Conservation (phyloP, 2,888 invertebrate species). For the Cybosia mesomella region DNA sequence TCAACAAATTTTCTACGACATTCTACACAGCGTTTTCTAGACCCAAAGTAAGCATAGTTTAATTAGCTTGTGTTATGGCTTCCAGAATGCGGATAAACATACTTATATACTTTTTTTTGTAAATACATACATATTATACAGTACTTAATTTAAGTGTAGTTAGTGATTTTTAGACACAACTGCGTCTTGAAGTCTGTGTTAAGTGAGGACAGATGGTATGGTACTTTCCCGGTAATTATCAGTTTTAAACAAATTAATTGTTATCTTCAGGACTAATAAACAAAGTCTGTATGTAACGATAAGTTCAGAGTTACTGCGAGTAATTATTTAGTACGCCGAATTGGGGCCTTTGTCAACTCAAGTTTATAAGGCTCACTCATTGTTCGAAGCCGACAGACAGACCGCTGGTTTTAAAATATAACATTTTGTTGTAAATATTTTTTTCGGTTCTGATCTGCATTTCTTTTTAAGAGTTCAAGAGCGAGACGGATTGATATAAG, state of each 20-base stretch:
- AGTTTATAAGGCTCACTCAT: slow-evolving; percentile 19
- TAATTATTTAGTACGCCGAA: slow-evolving; percentile 38
- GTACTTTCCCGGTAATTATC: not conserved
- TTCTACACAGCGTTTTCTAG: too few relatives aligned
- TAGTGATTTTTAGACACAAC: too few relatives aligned
- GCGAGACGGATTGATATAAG: not conserved
- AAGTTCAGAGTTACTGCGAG: slow-evolving; percentile 30
- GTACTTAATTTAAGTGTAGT: too few relatives aligned
- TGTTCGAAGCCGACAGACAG: slow-evolving; percentile 10
- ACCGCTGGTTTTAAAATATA: not conserved
- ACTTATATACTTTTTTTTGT: too few relatives aligned
- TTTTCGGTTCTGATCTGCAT: not conserved
- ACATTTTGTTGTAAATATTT: slow-evolving; percentile 5
- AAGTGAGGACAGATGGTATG: not conserved
- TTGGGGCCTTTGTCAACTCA: slow-evolving; percentile 7
- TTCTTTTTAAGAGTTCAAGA: not conserved
- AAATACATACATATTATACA: too few relatives aligned
- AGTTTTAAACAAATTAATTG: not conserved
- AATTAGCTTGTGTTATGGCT: too few relatives aligned
- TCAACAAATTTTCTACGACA: too few relatives aligned
- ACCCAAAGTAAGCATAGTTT: too few relatives aligned
- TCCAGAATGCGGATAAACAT: too few relatives aligned
- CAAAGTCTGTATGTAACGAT: slow-evolving; percentile 15
- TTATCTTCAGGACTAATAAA: not conserved
- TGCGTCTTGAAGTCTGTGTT: not conserved